Percentiles rank a stretch among this genome's conserved stretches.
Conservation (phyloP, 2,113 vertebrate species). For the Eurystomus gularis region DNA sequence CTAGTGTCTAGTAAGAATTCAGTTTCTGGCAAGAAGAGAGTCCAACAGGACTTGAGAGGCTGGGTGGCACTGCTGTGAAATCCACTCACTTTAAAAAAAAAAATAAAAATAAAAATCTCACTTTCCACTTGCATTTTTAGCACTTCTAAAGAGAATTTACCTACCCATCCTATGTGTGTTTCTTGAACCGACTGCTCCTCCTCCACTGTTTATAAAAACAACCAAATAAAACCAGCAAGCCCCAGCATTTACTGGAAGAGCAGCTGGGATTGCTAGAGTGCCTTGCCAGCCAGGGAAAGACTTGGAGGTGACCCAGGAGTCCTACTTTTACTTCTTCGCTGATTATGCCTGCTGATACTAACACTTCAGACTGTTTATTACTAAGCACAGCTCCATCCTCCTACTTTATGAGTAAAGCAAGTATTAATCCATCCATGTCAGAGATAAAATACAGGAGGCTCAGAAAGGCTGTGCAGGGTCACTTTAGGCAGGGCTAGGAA, state of each 20-base stretch:
- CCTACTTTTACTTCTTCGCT: not conserved
- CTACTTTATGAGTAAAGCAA: not conserved
- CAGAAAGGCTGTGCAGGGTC: not conserved
- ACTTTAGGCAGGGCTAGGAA: not conserved
- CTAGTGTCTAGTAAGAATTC: not conserved
- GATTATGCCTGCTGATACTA: not conserved
- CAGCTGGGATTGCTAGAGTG: not conserved
- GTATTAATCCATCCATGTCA: not conserved
- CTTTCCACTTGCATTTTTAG: not conserved
- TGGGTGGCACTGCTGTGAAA: not conserved
- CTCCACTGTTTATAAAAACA: not conserved
- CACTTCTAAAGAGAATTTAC: not conserved
- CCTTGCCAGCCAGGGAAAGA: not conserved
- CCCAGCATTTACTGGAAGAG: not conserved
- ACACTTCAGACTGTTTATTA: not conserved
- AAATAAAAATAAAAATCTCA: not conserved
- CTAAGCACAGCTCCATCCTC: not conserved
- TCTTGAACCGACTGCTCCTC: not conserved
- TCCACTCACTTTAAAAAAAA: not conserved
- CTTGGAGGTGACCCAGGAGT: not conserved
- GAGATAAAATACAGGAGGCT: constrained; percentile 2
- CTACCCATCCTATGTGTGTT: not conserved
- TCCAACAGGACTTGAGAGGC: not conserved
- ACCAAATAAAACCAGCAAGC: not conserved
- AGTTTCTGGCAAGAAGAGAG: not conserved